Evolutionary conservation across 2,797 vertebrate species (phyloP).

Genomic region (Pogonophryne albipinna): DNA sequence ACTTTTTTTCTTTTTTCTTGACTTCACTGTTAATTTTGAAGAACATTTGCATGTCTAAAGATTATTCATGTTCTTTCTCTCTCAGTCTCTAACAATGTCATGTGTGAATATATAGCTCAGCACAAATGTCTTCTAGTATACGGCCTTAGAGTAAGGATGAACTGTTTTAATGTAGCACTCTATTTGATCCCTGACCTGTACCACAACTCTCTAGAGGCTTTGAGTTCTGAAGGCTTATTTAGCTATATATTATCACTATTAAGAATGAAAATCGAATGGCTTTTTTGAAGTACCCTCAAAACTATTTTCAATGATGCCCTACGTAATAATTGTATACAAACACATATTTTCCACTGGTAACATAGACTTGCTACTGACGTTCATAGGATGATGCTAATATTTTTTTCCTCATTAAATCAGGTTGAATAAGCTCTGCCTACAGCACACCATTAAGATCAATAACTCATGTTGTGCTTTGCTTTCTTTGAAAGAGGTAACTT

Average conservation of each 20-base stretch:
- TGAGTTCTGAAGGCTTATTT: constrained; percentile 28
- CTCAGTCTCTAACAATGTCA: neutral
- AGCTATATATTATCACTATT: constrained; percentile 8
- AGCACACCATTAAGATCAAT: neutral
- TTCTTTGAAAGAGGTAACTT: constrained; percentile 17
- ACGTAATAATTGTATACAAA: neutral
- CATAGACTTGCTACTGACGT: constrained; percentile 1
- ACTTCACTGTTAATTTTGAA: neutral
- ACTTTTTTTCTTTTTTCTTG: neutral
- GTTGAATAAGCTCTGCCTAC: neutral
- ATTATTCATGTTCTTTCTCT: neutral
- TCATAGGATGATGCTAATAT: neutral
- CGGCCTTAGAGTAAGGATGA: constrained; percentile 5
- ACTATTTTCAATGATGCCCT: neutral
- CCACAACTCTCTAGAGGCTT: constrained; percentile 1
- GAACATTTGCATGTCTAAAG: neutral
- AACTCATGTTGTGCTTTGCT: constrained; percentile 5
- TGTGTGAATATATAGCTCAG: constrained; percentile 13
- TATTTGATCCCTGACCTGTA: constrained; percentile 34
- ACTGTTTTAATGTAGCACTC: constrained; percentile 7
- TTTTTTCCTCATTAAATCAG: neutral
- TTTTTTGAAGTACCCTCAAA: neutral
- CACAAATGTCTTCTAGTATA: constrained; percentile 1
- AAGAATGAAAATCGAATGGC: neutral
- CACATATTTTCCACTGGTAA: neutral